Percentiles rank a stretch among this genome's conserved stretches.
Evolutionary conservation across 2,113 vertebrate species (phyloP).

Genomic region (Ammodramus savannarum): DNA sequence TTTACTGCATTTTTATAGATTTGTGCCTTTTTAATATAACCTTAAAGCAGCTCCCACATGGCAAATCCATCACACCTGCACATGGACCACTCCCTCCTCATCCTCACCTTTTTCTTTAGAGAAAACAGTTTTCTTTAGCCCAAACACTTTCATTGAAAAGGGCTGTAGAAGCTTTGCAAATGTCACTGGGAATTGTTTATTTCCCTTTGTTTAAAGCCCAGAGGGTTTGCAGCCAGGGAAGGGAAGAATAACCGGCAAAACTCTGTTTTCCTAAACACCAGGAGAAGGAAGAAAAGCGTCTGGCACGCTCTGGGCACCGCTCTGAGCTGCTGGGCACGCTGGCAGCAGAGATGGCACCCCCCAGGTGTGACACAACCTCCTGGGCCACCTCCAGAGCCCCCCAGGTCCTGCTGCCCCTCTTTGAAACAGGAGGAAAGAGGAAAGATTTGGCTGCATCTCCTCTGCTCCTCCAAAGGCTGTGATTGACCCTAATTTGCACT

Average conservation of each 20-base stretch:
- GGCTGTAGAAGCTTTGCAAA: background rate
- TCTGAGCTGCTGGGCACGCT: background rate
- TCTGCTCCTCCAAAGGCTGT: background rate
- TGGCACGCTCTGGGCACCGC: background rate
- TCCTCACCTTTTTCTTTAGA: background rate
- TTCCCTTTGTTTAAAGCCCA: background rate
- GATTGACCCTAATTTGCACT: background rate
- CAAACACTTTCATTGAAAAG: background rate
- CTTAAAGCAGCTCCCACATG: accelerated
- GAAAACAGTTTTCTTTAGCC: too few species aligned
- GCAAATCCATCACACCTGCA: accelerated
- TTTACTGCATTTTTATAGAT: background rate
- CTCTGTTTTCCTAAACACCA: background rate
- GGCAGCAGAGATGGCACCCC: background rate
- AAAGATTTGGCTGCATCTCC: background rate
- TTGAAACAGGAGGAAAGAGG: background rate
- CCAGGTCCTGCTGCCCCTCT: background rate
- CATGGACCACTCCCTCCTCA: background rate
- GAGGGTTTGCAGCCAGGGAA: background rate
- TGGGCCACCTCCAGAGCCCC: background rate
- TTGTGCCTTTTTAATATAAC: accelerated
- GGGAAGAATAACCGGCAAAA: background rate
- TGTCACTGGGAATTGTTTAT: background rate
- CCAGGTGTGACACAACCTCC: background rate
- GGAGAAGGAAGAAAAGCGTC: background rate